Evolutionary conservation across 2,888 invertebrate genomes (phyloP).

Genomic region (Lagria hirta): DNA sequence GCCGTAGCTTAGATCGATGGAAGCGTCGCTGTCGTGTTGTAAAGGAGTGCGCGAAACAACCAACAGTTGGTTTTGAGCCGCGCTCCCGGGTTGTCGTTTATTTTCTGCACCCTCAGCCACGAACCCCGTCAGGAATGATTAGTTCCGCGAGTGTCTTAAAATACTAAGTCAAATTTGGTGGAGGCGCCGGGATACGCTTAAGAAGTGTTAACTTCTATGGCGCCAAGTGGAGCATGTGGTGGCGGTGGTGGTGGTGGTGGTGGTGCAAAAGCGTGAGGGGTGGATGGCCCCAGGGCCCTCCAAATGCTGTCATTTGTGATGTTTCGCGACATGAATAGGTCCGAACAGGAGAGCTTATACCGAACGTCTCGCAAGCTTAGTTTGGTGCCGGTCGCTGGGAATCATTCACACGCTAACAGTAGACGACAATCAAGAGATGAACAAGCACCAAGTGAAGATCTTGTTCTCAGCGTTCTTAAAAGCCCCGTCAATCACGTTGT

Average conservation of each 20-base stretch:
- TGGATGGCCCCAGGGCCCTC: slow-evolving; percentile 9
- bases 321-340: slow-evolving; percentile 61
- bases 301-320: slow-evolving; percentile 57
- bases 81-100: slow-evolving; percentile 20
- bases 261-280: slow-evolving; percentile 10
- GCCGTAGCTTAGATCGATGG: slow-evolving; percentile 31
- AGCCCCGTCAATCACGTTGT: slow-evolving; percentile 58
- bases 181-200: slow-evolving; percentile 14
- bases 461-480: slow-evolving; percentile 63
- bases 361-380: slow-evolving; percentile 63
- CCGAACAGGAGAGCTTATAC: slow-evolving; percentile 64
- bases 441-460: slow-evolving; percentile 51
- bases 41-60: slow-evolving; percentile 41
- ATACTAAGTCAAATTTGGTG: slow-evolving; percentile 15
- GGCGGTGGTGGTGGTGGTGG: slow-evolving; percentile 9
- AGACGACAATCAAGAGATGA: background rate
- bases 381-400: slow-evolving; percentile 48
- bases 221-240: background rate
- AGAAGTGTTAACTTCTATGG: background rate
- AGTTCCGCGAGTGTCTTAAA: too few species aligned
- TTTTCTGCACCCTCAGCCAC: slow-evolving; percentile 18
- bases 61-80: slow-evolving; percentile 55
- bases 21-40: slow-evolving; percentile 29
- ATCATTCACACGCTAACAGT: slow-evolving; percentile 29
- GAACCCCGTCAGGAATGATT: slow-evolving; percentile 6